Evolutionary conservation across 2,797 vertebrate genomes (phyloP).

Genomic region (Anas bahamensis): DNA sequence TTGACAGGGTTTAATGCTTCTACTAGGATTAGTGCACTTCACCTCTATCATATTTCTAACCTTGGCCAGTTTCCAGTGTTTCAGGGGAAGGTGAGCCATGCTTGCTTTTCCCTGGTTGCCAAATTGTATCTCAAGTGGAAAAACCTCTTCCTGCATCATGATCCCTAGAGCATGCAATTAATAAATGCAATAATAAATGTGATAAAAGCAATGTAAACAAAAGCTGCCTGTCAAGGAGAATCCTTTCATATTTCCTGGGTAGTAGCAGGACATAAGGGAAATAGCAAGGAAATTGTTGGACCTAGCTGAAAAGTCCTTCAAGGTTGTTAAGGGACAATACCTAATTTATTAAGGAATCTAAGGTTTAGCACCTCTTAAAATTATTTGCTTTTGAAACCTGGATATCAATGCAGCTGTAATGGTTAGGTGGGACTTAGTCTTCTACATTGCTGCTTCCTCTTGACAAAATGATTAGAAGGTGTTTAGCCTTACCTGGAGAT

Average conservation of each 20-base stretch:
- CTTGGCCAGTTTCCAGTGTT: not conserved
- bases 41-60: not conserved
- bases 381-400: not conserved
- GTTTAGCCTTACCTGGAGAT: not conserved
- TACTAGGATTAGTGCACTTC: not conserved
- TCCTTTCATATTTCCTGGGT: not conserved
- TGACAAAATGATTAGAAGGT: not conserved
- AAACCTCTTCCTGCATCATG: not conserved
- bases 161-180: not conserved
- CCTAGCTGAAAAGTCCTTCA: not conserved
- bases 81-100: not conserved
- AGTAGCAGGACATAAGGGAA: not conserved
- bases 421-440: not conserved
- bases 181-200: not conserved
- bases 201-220: not conserved
- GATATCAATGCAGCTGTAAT: not conserved
- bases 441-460: not conserved
- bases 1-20: not conserved
- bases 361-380: not conserved
- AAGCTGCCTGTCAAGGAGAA: not conserved
- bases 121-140: not conserved
- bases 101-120: not conserved
- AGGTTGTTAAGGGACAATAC: not conserved
- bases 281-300: not conserved
- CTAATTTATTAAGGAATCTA: not conserved